Conservation (phyloP, 2,888 invertebrate genomes). For the Napeogenes inachia region DNA sequence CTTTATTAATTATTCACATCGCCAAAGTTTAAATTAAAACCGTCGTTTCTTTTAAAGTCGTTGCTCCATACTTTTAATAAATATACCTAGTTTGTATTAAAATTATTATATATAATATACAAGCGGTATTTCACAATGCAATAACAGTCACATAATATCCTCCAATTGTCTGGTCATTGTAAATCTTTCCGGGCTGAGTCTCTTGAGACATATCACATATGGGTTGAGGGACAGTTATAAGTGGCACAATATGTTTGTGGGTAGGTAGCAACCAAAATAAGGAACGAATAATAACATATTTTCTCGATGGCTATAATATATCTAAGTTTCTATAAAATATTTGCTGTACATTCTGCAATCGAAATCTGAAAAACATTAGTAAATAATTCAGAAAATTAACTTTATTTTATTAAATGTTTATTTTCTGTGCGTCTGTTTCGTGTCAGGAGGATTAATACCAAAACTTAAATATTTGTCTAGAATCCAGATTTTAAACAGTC, state of each 20-base stretch:
- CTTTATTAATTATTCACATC: no score
- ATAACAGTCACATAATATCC: slow-evolving; percentile 5
- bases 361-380: neutral
- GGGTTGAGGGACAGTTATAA: slow-evolving; percentile 11
- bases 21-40: no score
- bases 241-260: neutral
- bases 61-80: no score
- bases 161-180: slow-evolving; percentile 19
- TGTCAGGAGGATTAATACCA: neutral
- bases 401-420: neutral
- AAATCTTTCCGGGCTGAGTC: slow-evolving; percentile 22
- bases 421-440: neutral
- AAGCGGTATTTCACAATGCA: neutral
- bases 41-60: no score
- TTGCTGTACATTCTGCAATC: no score
- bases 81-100: no score
- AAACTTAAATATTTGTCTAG: neutral
- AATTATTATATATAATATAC: no score
- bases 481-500: neutral
- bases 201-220: slow-evolving; percentile 19
- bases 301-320: no score
- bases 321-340: no score
- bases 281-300: no score
- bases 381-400: neutral
- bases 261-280: no score